Percentiles rank a stretch among this genome's conserved stretches.
phyloP scores from a whole-genome alignment of 1,140 invertebrate species.

The Hermatobates lingyangjiaoensis region DNA sequence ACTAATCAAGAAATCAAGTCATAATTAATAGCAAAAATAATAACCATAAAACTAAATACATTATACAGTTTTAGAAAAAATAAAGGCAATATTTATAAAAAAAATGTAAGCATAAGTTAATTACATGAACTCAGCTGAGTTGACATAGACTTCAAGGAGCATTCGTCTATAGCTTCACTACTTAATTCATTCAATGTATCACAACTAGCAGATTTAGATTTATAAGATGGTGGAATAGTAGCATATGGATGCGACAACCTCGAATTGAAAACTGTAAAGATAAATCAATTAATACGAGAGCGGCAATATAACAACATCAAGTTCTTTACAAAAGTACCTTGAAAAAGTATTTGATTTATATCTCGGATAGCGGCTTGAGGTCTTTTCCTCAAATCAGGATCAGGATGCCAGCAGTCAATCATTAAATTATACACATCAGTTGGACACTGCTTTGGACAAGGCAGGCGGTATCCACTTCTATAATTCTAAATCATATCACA shows the following conservation, averaged over 20 bases:
- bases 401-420: constrained; percentile 66
- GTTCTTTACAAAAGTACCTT: constrained; percentile 35
- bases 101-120: not conserved
- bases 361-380: constrained; percentile 67
- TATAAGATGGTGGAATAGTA: constrained; percentile 17
- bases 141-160: not conserved
- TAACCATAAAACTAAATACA: too few relatives aligned
- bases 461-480: constrained; percentile 48
- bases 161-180: constrained; percentile 6
- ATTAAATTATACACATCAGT: constrained; percentile 66
- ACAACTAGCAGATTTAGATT: not conserved
- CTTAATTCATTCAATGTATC: constrained; percentile 11
- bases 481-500: constrained; percentile 32
- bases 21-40: too few relatives aligned
- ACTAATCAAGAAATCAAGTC: too few relatives aligned
- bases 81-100: too few relatives aligned
- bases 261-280: constrained; percentile 33
- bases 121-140: not conserved
- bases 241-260: constrained; percentile 36
- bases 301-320: too few relatives aligned
- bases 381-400: constrained; percentile 45
- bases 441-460: constrained; percentile 54
- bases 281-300: too few relatives aligned
- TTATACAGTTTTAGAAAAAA: too few relatives aligned
- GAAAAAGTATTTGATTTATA: constrained; percentile 57